A percentile compares a stretch with the other conserved stretches of the same genome.
Evolutionary conservation across 2,888 invertebrate genomes (phyloP).

Genomic region (Coecobrya sp.): DNA sequence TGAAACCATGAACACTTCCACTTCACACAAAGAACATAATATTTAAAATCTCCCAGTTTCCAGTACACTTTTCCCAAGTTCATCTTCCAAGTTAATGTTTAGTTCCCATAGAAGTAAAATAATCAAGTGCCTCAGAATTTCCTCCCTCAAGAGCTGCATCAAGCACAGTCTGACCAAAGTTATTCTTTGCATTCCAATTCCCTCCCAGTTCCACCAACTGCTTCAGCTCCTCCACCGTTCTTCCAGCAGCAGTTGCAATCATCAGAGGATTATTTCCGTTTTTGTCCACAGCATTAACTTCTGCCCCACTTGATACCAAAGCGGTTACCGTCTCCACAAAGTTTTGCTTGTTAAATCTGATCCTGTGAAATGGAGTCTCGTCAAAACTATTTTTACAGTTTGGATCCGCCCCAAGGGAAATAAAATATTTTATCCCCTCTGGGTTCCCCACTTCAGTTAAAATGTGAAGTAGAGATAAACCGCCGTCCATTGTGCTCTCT

Average conservation of each 20-base stretch:
- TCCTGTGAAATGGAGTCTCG: neutral
- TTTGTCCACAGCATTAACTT: neutral
- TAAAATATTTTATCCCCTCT: neutral
- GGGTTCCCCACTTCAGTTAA: neutral
- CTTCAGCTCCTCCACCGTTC: neutral
- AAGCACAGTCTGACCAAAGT: neutral
- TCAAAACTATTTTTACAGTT: neutral
- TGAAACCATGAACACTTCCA: too few species aligned
- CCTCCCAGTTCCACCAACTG: neutral
- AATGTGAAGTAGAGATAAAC: neutral
- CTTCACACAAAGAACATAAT: too few species aligned
- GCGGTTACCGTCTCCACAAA: neutral
- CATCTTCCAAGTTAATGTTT: too few species aligned
- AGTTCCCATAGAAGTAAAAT: too few species aligned
- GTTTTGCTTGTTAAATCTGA: neutral
- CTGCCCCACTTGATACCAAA: neutral
- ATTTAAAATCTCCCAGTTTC: too few species aligned
- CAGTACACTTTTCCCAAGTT: too few species aligned
- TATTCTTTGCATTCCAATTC: neutral
- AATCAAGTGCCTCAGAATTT: neutral
- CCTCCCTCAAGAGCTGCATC: neutral
- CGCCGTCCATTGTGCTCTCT: neutral
- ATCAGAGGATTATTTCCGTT: neutral
- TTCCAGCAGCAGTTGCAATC: neutral
- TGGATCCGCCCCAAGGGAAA: neutral